A percentile compares a stretch with the other conserved stretches of the same genome.
phyloP scores from a whole-genome alignment of 2,113 vertebrate genomes.

The Cyprinodon brontotheroides region DNA sequence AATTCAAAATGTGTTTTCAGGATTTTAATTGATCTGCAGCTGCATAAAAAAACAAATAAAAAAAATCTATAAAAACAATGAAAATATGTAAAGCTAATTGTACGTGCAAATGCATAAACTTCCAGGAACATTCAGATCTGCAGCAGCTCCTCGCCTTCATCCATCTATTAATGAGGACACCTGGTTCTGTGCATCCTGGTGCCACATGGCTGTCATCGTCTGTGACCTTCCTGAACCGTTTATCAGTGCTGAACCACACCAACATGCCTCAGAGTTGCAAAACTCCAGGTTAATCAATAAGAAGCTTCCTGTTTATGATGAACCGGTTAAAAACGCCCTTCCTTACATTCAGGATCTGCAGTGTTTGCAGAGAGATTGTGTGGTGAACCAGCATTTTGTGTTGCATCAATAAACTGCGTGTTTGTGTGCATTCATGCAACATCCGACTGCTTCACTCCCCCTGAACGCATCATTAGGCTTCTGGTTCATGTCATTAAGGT shows the following conservation, averaged over 20 bases:
- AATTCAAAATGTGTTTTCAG: too few species aligned
- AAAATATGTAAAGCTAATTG: too few species aligned
- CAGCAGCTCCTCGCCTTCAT: background rate
- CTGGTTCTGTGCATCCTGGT: background rate
- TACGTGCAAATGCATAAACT: too few species aligned
- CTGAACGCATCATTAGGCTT: slow-evolving; percentile 25
- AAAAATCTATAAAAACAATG: too few species aligned
- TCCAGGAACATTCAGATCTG: too few species aligned
- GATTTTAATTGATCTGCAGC: too few species aligned
- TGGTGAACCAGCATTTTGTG: slow-evolving; percentile 17
- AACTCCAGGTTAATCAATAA: too few species aligned
- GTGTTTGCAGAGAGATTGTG: background rate
- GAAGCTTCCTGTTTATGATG: too few species aligned
- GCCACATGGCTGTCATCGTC: background rate
- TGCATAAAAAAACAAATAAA: too few species aligned
- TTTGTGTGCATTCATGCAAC: slow-evolving; percentile 10
- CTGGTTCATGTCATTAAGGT: background rate
- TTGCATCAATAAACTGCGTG: slow-evolving; percentile 36
- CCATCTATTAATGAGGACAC: slow-evolving; percentile 17
- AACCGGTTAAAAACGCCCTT: background rate
- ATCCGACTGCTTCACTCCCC: slow-evolving; percentile 5
- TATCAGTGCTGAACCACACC: too few species aligned
- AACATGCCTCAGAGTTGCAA: too few species aligned
- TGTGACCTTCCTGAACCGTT: background rate
- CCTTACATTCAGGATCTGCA: background rate